These are phyloP conservation scores for Halcyon chelicuti DNA, from an alignment of 2,797 vertebrate genomes.

Conservation along the genomic window DNA sequence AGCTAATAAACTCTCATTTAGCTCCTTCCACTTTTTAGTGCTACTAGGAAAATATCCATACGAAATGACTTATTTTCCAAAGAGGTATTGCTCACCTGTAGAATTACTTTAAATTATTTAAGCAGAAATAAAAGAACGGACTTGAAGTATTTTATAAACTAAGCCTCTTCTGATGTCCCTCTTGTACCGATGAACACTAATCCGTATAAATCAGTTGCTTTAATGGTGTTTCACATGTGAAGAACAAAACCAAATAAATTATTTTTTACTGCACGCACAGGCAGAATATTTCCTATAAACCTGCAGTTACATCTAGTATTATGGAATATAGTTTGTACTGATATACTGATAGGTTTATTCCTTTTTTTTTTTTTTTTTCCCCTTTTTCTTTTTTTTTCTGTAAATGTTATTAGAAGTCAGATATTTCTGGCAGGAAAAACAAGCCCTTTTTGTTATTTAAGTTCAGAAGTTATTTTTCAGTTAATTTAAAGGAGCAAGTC, in stretches of 20 bases:
- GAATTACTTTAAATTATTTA: not conserved
- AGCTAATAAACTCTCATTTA: not conserved
- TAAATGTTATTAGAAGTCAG: not conserved
- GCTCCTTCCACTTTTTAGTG: not conserved
- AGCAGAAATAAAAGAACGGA: not conserved
- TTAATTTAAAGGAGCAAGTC: not conserved
- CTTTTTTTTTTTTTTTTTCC: not conserved
- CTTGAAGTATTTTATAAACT: not conserved
- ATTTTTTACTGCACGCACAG: not conserved
- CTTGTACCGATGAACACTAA: not conserved
- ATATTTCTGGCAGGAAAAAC: not conserved
- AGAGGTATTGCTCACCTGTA: not conserved
- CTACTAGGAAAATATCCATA: not conserved
- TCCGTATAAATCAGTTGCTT: not conserved
- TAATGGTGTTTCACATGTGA: not conserved
- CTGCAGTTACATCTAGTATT: not conserved
- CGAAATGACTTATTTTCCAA: not conserved
- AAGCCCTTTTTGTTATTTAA: not conserved
- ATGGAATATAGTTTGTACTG: not conserved
- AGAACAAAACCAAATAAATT: not conserved
- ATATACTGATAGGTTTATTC: not conserved
- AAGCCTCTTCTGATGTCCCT: not conserved
- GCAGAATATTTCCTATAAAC: not conserved
- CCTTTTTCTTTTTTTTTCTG: not conserved
- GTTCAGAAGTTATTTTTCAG: not conserved